Conservation (phyloP, 2,113 vertebrate species). For the Nesospiza acunhae region DNA sequence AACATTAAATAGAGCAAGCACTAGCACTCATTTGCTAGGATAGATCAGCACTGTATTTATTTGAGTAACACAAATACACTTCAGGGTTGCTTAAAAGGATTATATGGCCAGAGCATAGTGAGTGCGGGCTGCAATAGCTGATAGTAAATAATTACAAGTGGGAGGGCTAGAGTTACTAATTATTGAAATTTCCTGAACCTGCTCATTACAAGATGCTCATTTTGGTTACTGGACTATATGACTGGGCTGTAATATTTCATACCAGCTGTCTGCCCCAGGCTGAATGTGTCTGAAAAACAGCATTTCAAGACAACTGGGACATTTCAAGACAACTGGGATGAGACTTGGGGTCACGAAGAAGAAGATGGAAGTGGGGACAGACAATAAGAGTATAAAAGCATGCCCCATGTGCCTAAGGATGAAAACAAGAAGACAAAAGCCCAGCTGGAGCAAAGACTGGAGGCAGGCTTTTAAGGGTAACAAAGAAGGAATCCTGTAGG, state of each 20-base stretch:
- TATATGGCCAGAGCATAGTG: not conserved
- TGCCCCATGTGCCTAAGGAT: not conserved
- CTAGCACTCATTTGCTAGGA: not conserved
- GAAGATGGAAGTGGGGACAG: not conserved
- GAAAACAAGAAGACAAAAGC: constrained; percentile 5
- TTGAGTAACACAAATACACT: not conserved
- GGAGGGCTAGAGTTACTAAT: not conserved
- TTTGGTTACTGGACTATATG: not conserved
- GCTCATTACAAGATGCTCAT: not conserved
- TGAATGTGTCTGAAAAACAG: constrained; percentile 1
- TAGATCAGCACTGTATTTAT: not conserved
- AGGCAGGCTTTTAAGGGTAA: not conserved
- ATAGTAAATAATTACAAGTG: not conserved
- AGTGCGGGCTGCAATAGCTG: not conserved
- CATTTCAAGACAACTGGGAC: not conserved
- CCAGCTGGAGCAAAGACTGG: not conserved
- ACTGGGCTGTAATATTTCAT: not conserved
- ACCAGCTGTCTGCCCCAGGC: not conserved
- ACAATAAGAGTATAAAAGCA: not conserved
- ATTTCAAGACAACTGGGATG: not conserved
- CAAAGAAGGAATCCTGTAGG: not conserved
- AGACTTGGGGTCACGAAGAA: not conserved
- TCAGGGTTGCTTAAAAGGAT: not conserved
- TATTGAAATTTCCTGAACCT: not conserved
- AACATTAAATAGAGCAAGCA: not conserved